Conservation (phyloP, 2,113 vertebrate species). For the Chaenogobius annularis region DNA sequence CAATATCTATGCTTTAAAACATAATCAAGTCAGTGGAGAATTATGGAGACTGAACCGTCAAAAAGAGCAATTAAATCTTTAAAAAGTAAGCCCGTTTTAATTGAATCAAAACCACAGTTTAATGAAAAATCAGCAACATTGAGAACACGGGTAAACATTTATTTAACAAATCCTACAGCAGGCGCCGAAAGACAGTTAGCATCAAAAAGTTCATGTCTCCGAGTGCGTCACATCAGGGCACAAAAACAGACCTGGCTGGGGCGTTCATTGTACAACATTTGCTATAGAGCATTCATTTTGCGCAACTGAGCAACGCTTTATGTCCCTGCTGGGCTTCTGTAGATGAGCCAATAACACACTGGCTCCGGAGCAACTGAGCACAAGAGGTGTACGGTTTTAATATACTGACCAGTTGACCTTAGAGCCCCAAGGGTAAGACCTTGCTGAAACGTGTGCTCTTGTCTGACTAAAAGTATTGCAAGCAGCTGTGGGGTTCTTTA, state of each 20-base stretch:
- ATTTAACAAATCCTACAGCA: not conserved
- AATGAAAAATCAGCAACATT: constrained; percentile 2
- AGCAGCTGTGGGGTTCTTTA: constrained; percentile 19
- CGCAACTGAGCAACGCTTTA: not conserved
- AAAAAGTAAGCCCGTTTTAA: constrained; percentile 9
- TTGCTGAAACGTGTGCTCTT: constrained; percentile 6
- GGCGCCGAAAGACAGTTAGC: not conserved
- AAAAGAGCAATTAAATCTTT: not conserved
- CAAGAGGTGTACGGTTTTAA: too few relatives aligned
- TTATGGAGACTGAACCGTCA: not conserved
- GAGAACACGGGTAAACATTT: constrained; percentile 1
- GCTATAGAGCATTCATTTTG: too few relatives aligned
- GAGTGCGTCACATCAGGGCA: too few relatives aligned
- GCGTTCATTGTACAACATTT: not conserved
- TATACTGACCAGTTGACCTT: not conserved
- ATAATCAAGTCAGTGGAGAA: not conserved
- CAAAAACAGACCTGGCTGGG: too few relatives aligned
- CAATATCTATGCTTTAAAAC: not conserved
- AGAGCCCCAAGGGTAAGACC: not conserved
- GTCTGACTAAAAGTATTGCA: constrained; percentile 5
- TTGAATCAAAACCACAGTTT: not conserved
- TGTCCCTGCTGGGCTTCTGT: not conserved
- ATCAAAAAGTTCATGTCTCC: not conserved
- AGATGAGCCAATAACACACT: not conserved
- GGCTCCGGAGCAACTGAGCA: not conserved